Percentiles rank a stretch among this genome's conserved stretches.
These are phyloP conservation scores for Anthonomus grandis DNA, from an alignment of 1,140 invertebrate species.

Conservation along the genomic window DNA sequence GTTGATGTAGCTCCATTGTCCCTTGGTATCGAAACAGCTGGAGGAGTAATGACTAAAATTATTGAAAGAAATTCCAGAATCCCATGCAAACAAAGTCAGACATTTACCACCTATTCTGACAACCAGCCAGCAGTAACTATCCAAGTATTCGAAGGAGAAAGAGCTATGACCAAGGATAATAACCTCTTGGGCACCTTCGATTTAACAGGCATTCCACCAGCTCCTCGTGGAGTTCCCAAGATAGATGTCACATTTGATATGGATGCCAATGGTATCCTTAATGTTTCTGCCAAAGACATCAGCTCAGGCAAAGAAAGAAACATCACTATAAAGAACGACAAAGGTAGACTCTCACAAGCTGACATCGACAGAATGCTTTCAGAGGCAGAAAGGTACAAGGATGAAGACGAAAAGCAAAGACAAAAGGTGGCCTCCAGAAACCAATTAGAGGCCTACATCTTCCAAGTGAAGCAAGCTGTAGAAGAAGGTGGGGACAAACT, in stretches of 20 bases:
- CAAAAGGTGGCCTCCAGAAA: slow-evolving; percentile 60
- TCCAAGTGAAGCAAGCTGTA: slow-evolving; percentile 61
- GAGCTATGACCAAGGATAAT: slow-evolving; percentile 76
- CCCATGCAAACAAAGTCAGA: slow-evolving; percentile 61
- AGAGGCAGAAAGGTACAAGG: slow-evolving; percentile 61
- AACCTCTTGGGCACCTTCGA: slow-evolving; percentile 75
- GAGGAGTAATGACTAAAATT: slow-evolving; percentile 57
- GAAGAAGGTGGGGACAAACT: slow-evolving; percentile 53
- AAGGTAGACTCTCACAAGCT: slow-evolving; percentile 72
- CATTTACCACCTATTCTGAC: slow-evolving; percentile 63
- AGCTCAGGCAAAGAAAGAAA: slow-evolving; percentile 55
- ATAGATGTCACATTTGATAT: slow-evolving; percentile 69
- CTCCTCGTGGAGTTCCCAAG: slow-evolving; percentile 59
- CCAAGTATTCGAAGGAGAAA: slow-evolving; percentile 75
- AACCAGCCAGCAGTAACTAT: slow-evolving; percentile 69
- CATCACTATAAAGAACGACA: slow-evolving; percentile 85
- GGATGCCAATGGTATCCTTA: slow-evolving; percentile 69
- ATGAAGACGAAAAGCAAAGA: slow-evolving; percentile 67
- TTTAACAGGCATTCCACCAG: slow-evolving; percentile 60
- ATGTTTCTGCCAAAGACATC: slow-evolving; percentile 57
- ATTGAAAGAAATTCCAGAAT: slow-evolving; percentile 63
- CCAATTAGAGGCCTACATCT: slow-evolving; percentile 68
- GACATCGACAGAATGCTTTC: slow-evolving; percentile 81
- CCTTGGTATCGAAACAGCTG: slow-evolving; percentile 57
- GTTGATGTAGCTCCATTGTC: slow-evolving; percentile 65